Conservation (phyloP, 2,113 vertebrate genomes). For the Nycticryphes semicollaris region DNA sequence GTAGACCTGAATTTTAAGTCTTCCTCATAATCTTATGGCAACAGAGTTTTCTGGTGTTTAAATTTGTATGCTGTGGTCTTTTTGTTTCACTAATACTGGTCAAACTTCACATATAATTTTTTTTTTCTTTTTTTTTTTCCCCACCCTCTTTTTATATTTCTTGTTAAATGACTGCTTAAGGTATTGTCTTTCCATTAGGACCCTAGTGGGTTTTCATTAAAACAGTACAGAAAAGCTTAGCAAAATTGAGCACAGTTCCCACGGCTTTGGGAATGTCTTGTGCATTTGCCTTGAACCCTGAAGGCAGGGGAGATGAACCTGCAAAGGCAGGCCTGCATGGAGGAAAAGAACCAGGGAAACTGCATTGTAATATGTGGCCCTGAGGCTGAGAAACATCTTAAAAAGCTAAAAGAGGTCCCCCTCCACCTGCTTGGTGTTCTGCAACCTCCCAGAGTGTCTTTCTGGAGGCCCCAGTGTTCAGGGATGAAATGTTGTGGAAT, state of each 20-base stretch:
- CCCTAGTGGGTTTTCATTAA: not conserved
- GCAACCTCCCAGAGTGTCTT: not conserved
- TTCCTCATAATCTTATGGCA: not conserved
- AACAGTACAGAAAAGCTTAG: not conserved
- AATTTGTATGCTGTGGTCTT: not conserved
- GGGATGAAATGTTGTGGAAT: not conserved
- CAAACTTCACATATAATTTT: not conserved
- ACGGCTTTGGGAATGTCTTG: not conserved
- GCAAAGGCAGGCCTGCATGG: not conserved
- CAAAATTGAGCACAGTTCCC: not conserved
- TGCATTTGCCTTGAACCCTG: conserved; percentile 20
- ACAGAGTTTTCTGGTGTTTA: not conserved
- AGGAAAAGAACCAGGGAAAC: not conserved
- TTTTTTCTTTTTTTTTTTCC: no score
- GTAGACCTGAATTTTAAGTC: conserved; percentile 1
- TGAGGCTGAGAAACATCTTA: not conserved
- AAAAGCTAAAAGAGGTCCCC: not conserved
- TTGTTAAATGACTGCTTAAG: not conserved
- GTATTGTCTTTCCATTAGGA: not conserved
- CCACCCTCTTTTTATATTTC: not conserved
- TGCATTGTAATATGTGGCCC: not conserved
- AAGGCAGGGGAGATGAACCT: not conserved
- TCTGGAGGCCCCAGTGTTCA: not conserved
- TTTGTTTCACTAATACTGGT: not conserved
- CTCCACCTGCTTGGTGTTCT: not conserved